phyloP scores from a whole-genome alignment of 1,140 invertebrate genomes.

The Kradibia gibbosae region DNA sequence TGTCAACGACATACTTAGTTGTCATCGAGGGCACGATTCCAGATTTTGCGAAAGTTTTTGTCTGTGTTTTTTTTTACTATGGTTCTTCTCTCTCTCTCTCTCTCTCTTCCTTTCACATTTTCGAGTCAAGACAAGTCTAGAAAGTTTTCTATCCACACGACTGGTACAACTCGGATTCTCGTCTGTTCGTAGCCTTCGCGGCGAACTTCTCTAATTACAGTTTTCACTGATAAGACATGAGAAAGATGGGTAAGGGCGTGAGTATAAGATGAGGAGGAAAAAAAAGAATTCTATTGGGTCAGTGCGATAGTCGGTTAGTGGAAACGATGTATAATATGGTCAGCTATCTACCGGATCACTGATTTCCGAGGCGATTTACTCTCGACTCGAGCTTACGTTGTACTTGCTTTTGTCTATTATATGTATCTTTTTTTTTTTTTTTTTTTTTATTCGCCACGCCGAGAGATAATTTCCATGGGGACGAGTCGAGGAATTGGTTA shows the following conservation, averaged over 20 bases:
- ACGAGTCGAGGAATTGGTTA: slow-evolving; percentile 29
- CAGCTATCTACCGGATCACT: background rate
- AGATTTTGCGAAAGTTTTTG: slow-evolving; percentile 4
- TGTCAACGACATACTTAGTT: slow-evolving; percentile 17
- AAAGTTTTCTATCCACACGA: slow-evolving; percentile 29
- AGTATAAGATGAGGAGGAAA: background rate
- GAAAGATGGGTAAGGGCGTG: background rate
- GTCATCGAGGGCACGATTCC: background rate
- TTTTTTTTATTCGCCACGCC: slow-evolving; percentile 21
- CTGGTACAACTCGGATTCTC: background rate
- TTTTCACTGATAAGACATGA: slow-evolving; percentile 30
- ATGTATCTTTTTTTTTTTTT: slow-evolving; percentile 14
- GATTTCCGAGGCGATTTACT: slow-evolving; percentile 23
- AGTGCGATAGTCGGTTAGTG: slow-evolving; percentile 11
- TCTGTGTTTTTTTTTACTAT: background rate
- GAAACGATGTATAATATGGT: slow-evolving; percentile 19
- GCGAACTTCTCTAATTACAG: slow-evolving; percentile 47
- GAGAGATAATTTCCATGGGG: slow-evolving; percentile 44
- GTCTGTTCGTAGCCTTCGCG: slow-evolving; percentile 29
- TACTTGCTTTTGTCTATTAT: background rate
- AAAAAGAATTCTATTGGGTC: slow-evolving; percentile 46
- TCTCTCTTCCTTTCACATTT: background rate
- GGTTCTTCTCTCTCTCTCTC: background rate
- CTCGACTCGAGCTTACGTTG: slow-evolving; percentile 21
- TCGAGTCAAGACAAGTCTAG: background rate